phyloP scores from a whole-genome alignment of 1,140 invertebrate genomes.

The Leptinotarsa undecemlineata region DNA sequence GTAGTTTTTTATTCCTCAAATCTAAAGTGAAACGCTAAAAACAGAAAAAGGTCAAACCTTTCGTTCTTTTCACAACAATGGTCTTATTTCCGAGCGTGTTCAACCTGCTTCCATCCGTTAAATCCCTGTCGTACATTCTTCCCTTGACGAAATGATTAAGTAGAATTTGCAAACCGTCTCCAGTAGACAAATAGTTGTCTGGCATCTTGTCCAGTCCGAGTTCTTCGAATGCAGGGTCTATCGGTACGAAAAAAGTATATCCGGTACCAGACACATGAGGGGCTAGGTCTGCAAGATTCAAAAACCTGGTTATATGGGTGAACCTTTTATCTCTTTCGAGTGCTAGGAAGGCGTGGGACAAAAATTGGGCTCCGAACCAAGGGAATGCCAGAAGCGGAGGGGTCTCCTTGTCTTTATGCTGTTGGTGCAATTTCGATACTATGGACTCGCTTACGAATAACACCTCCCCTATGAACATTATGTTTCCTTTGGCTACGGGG shows the following conservation, averaged over 20 bases:
- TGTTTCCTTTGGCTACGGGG: slow-evolving; percentile 62
- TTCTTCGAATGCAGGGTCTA: slow-evolving; percentile 62
- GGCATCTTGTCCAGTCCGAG: slow-evolving; percentile 60
- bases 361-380: slow-evolving; percentile 66
- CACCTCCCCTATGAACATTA: slow-evolving; percentile 65
- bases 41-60: slow-evolving; percentile 47
- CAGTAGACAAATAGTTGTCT: slow-evolving; percentile 62
- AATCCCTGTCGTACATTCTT: slow-evolving; percentile 63
- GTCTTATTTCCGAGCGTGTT: slow-evolving; percentile 61
- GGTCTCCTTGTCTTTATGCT: slow-evolving; percentile 66
- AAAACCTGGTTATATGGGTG: slow-evolving; percentile 62
- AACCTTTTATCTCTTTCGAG: slow-evolving; percentile 62
- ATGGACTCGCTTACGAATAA: slow-evolving; percentile 64
- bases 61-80: slow-evolving; percentile 58
- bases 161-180: slow-evolving; percentile 60
- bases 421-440: slow-evolving; percentile 63
- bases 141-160: slow-evolving; percentile 67
- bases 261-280: slow-evolving; percentile 62
- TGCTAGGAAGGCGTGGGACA: slow-evolving; percentile 65
- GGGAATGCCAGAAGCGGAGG: slow-evolving; percentile 66
- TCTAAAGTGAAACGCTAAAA: too few species aligned
- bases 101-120: slow-evolving; percentile 59
- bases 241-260: slow-evolving; percentile 68
- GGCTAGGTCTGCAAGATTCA: slow-evolving; percentile 64
- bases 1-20: too few species aligned